Base-by-base conservation (phyloP, 2,113 vertebrate genomes). In the Mohoua ochrocephala region DNA sequence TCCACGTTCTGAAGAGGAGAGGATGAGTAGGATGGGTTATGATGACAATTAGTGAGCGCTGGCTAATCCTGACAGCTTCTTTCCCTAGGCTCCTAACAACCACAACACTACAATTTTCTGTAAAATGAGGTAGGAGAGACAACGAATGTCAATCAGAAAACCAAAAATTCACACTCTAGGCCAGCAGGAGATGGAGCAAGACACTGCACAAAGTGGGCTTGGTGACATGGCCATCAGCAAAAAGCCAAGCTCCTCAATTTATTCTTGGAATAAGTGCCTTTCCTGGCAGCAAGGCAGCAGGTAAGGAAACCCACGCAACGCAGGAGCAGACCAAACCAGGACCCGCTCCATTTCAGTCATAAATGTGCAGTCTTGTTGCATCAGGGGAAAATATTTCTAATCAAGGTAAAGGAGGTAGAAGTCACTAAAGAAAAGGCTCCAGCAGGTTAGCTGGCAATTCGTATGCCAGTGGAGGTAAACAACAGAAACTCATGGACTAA, bases 21-120 rank as follows among this genome's bases (percentile, higher is more conserved):
- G 69, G 79, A 93, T 89, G 86, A 92, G 88, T 3, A 89, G 6
- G 31, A 81, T 64, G 76, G 86, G 69, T 93, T 93, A 95, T 93
- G 84, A 69, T 1, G 11, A 57, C 80, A 59, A 71, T 47, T 64
- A 70, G n/a, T 78, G 90, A 82, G 23, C 61, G 76, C 92, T 87
- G 83, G 49, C 45, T 93, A 92, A 87, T 59, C 79, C 73, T 61
- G 53, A 70, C 52, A 89, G 68, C 69, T 88, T 60, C 80, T 14
- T 84, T 86, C 69, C 57, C 78, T n/a, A 54, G 13, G 47, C 23
- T 93, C n/a, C 3, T 3, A 60, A 76, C 35, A 85, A 67, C 28
- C 82, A 77, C 22, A 84, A 42, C 24, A 33, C 20, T 27, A 60
- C 11, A 68, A 4, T 44, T 42, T 67, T 74, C 76, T 65, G 41